These are phyloP conservation scores for Poeciliopsis turneri DNA, from an alignment of 2,797 vertebrate species.

Conservation along the genomic window DNA sequence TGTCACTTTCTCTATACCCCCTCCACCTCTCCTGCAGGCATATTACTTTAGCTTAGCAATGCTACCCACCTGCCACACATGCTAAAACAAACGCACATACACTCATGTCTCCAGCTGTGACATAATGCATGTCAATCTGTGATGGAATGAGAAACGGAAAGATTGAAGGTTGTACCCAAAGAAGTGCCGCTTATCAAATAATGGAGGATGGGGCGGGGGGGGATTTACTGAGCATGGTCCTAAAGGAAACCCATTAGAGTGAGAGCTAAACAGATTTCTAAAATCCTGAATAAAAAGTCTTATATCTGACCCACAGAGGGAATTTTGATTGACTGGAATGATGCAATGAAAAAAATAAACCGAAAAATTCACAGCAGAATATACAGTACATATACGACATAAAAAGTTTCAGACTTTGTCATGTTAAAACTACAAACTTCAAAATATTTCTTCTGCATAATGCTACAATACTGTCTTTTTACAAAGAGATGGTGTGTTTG, in stretches of 20 bases:
- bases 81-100: not conserved
- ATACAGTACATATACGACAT: not conserved
- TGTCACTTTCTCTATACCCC: slow-evolving; percentile 59
- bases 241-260: not conserved
- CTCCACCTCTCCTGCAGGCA: slow-evolving; percentile 15
- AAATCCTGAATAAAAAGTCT: not conserved
- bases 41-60: slow-evolving; percentile 32
- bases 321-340: slow-evolving; percentile 6
- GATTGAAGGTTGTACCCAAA: not conserved
- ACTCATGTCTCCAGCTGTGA: slow-evolving; percentile 24
- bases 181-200: slow-evolving; percentile 12
- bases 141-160: slow-evolving; percentile 38
- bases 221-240: not conserved
- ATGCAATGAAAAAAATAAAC: not conserved
- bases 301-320: not conserved
- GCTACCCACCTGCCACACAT: slow-evolving; percentile 2
- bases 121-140: slow-evolving; percentile 10
- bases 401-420: not conserved
- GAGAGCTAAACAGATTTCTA: not conserved
- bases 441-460: not conserved
- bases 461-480: not conserved
- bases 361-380: not conserved
- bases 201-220: not conserved
- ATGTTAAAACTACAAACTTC: not conserved
- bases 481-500: not conserved